Base-by-base conservation (phyloP, 2,888 invertebrate genomes). In the Panopea generosa region DNA sequence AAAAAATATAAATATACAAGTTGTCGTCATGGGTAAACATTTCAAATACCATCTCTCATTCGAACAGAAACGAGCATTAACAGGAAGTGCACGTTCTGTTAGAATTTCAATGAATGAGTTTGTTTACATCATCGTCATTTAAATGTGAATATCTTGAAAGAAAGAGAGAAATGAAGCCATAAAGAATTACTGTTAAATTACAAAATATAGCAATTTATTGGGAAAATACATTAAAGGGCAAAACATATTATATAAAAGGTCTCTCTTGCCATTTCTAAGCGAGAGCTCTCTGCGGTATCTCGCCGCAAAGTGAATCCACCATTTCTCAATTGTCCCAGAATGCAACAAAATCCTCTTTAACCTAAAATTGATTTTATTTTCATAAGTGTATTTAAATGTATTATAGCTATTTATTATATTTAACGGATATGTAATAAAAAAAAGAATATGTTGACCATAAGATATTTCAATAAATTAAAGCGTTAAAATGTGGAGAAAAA, bases 291-390 rank as follows among this genome's bases (percentile, higher is more conserved):
- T 27, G 57, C 73, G 63, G 63, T 33, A 63, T 45, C 56, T 55
- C 47, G 29, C 52, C 60, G 61, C 47, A 33, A 22, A 55, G 61
- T 43, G 38, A 43, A 47, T 67, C 76, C 67, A 77, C 77, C 80
- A 80, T 77, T 80, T 49, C 77, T 60, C 59, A 60, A 73, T n/a
- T 77, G 20, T 40, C 76, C 80, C 80, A 80, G 27, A 70, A 77
- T 76, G 76, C 80, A 63, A 45, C 20, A 45, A 6, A 18, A 45
- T 18, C 6, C 9, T 20, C 45, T 45, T 20, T 45, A 45, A 45
- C 3, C 16, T n/a, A 45, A 45, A 45, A 40, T 16, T n/a, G 16
- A 40, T 16, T 7, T 40, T 40, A 40, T 40, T 7, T 11, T 40
- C 7, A 40, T 40, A 40, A 40, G 16, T 40, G 16, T 40, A 40